Evolutionary conservation across 2,113 vertebrate species (phyloP).

Genomic region (Dolichallabes microphthalmus): DNA sequence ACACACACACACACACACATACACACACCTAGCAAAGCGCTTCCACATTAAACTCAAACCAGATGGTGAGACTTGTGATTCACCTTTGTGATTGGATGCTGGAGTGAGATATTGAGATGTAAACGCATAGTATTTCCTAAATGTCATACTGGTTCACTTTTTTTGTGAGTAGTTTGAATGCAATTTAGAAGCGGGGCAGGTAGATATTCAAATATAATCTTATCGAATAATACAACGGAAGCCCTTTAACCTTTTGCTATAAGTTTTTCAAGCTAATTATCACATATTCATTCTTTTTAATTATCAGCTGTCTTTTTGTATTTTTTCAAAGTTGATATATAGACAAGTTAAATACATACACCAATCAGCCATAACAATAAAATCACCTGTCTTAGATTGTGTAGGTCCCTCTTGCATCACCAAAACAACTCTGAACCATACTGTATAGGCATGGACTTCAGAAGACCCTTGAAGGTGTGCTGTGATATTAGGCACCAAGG

Average conservation of each 20-base stretch:
- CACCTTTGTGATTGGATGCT: constrained; percentile 16
- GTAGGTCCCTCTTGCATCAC: too few species aligned
- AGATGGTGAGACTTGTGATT: neutral
- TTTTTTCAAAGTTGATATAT: neutral
- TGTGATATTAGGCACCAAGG: too few species aligned
- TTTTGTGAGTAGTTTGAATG: neutral
- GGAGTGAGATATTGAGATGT: neutral
- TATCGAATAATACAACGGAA: neutral
- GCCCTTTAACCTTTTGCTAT: neutral
- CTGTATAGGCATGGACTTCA: too few species aligned
- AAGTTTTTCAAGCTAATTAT: neutral
- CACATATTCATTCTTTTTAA: neutral
- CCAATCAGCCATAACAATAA: too few species aligned
- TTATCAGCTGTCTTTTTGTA: neutral
- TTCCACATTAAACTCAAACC: constrained; percentile 10
- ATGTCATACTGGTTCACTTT: neutral
- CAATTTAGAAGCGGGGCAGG: neutral
- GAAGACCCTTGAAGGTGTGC: too few species aligned
- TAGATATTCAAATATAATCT: neutral
- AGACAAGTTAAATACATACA: too few species aligned
- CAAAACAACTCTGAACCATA: too few species aligned
- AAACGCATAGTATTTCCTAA: neutral
- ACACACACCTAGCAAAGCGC: constrained; percentile 6
- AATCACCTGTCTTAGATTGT: too few species aligned
- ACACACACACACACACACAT: neutral